Evolutionary conservation across 2,113 vertebrate genomes (phyloP).

Genomic region (Hypocryptadius cinnamomeus): DNA sequence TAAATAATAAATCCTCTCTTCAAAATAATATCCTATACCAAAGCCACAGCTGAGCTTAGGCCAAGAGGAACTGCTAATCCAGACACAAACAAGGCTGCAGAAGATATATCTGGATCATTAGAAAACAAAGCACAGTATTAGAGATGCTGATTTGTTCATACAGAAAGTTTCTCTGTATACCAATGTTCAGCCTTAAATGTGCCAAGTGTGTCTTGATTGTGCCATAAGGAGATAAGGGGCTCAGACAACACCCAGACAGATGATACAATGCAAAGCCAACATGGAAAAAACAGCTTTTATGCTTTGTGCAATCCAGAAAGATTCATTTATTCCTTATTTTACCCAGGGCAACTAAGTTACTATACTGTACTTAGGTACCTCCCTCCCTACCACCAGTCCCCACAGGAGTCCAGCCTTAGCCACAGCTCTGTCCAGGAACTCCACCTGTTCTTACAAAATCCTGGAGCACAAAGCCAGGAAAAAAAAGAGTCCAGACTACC

Average conservation of each 20-base stretch:
- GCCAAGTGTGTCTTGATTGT: background rate
- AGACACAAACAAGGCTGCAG: background rate
- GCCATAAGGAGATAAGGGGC: background rate
- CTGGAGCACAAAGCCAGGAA: background rate
- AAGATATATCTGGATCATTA: background rate
- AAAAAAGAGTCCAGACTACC: background rate
- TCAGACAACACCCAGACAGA: background rate
- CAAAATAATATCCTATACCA: background rate
- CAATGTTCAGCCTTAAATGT: background rate
- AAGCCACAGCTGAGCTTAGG: slow-evolving; percentile 1
- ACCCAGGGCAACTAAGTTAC: background rate
- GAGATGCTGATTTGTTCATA: background rate
- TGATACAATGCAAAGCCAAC: background rate
- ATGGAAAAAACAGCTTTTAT: background rate
- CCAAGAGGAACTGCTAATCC: background rate
- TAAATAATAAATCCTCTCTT: slow-evolving; percentile 14
- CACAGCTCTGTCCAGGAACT: background rate
- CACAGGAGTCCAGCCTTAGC: background rate
- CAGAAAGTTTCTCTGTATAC: background rate
- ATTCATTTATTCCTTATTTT: background rate
- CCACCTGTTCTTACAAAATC: background rate
- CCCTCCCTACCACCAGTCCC: background rate
- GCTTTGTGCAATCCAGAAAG: background rate
- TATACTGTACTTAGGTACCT: background rate
- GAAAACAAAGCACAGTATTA: background rate